Base-by-base conservation (phyloP, 2,888 invertebrate species). In the Drosophila subsilvestris region DNA sequence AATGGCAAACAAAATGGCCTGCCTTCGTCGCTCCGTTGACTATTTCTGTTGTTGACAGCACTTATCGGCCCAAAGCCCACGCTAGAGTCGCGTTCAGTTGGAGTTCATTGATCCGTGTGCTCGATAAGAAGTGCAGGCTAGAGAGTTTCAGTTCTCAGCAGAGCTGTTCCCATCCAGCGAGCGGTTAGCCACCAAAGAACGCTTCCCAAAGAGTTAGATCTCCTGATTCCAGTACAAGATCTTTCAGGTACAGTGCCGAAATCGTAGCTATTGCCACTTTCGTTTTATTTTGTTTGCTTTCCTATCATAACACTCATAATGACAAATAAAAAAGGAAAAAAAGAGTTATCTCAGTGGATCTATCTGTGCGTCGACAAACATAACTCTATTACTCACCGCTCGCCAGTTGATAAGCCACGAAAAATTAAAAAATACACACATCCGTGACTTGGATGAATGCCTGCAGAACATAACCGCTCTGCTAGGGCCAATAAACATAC, bases 91-190 rank as follows among this genome's bases (percentile, higher is more conserved):
- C 79, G 68, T 77, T 75, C 65, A 68, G 42, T 49, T 76, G 78
- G 78, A 76, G 88, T 84, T 84, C 83, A 87, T 88, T 84, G 88
- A 84, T 87, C 88, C 78, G 49, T 74, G 53, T 50, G 71, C 72
- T 43, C 61, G 88, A 87, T 87, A 87, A 87, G 77, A 42, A n/a
- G 44, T 32, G 29, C 6, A 22, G 9, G 44, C 29, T 37, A 18
- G 14, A 27, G 60, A 17, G 27, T 20, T 45, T 37, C 8, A 53
- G 37, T 2, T 42, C 29, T 29, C 29, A 56, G 43, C 55, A 49
- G 69, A 68, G 71, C 32, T 14, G 25, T 25, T 25, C 25, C 25
- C 25, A 25, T 25, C 25, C 25, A 25, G 25, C 25, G 42, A n/a
- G 32, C 29, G 25, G n/a, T 65, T 53, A 65, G 37, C 48, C 48